These are phyloP conservation scores for Panthera tigris DNA, from an alignment of 2,113 vertebrate genomes.

Conservation along the genomic window DNA sequence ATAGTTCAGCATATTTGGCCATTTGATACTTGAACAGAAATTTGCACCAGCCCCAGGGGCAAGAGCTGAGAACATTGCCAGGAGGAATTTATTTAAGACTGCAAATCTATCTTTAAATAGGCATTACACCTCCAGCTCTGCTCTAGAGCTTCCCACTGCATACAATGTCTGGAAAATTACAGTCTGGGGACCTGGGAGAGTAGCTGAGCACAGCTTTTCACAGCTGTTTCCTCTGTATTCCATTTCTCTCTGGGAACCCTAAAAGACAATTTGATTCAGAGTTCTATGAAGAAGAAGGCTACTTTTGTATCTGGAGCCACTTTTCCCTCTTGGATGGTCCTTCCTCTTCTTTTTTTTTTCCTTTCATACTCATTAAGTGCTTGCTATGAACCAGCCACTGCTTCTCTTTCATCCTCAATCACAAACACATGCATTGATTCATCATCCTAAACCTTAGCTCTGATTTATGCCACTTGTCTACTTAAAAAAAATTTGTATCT, in stretches of 20 bases:
- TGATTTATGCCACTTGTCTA: not conserved
- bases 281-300: not conserved
- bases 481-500: not conserved
- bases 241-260: not conserved
- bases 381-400: not conserved
- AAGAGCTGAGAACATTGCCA: not conserved
- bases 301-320: not conserved
- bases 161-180: not conserved
- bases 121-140: not conserved
- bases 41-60: not conserved
- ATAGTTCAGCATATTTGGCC: not conserved
- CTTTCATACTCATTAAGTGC: not conserved
- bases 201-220: not conserved
- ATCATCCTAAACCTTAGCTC: not conserved
- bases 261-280: not conserved
- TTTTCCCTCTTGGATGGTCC: not conserved
- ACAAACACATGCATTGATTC: not conserved
- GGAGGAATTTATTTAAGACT: constrained; percentile 35
- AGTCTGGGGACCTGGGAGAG: not conserved
- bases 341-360: not conserved
- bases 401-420: not conserved
- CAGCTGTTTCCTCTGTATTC: not conserved
- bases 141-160: not conserved
- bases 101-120: constrained; percentile 24
- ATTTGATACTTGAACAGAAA: constrained; percentile 3